These are phyloP conservation scores for Araneus ventricosus DNA, from an alignment of 1,140 invertebrate species.

Conservation along the genomic window DNA sequence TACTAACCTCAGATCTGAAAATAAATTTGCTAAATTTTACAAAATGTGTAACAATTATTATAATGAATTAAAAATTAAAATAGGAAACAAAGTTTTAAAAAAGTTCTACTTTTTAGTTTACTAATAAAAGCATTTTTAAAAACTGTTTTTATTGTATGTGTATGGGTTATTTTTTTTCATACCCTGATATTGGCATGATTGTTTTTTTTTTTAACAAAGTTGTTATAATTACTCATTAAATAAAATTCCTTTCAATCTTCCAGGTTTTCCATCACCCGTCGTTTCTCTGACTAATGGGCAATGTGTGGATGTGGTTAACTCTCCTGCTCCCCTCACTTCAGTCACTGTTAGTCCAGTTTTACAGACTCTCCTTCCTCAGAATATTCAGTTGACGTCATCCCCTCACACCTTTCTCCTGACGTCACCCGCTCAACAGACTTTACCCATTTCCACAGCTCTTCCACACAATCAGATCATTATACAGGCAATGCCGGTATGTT, in stretches of 20 bases:
- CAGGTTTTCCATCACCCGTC: constrained; percentile 57
- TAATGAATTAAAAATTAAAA: too few species aligned
- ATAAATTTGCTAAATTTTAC: too few species aligned
- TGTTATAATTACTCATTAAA: not conserved
- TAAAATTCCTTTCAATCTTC: constrained; percentile 31
- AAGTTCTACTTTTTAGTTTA: too few species aligned
- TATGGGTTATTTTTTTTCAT: too few species aligned
- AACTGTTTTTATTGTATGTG: too few species aligned
- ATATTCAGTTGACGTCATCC: constrained; percentile 61
- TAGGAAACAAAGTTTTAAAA: too few species aligned
- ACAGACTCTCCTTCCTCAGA: constrained; percentile 70
- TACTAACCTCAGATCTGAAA: too few species aligned
- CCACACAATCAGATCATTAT: constrained; percentile 71
- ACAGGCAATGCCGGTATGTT: constrained; percentile 67
- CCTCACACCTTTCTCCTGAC: constrained; percentile 58
- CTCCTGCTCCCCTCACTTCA: constrained; percentile 41
- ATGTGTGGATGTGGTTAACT: constrained; percentile 27
- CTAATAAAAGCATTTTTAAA: too few species aligned
- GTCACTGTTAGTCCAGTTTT: constrained; percentile 57
- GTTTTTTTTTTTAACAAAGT: too few species aligned
- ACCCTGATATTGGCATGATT: too few species aligned
- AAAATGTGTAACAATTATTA: too few species aligned
- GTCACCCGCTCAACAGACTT: constrained; percentile 51
- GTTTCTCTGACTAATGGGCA: constrained; percentile 48
- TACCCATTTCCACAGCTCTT: constrained; percentile 64